Evolutionary conservation across 2,888 invertebrate genomes (phyloP), one percentile per base, ranked within the genome.

Genomic region (Calliphora vomitoria): DNA sequence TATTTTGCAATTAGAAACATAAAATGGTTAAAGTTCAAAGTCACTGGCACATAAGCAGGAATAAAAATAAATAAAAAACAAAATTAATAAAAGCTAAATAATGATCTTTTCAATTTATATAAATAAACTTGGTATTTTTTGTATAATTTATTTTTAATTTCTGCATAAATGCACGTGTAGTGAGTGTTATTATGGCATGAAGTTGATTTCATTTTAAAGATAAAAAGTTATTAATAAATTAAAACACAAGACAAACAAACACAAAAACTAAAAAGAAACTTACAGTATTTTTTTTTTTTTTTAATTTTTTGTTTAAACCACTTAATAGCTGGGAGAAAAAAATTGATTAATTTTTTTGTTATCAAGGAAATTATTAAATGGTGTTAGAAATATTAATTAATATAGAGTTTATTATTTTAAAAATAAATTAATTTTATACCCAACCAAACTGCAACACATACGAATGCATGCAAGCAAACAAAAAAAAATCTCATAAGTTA

Each of bases 11-110:
- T 62, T 25, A 74, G 60, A 69, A 53, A 62, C 13, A 74, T 44
- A 50, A 74, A 81, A 76, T 47, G 81, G 76, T 71, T 81, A 81
- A 85, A 85, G 85, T 85, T 85, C 85, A 85, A 85, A 85, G 85
- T 85, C 85, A 85, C 75, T 75, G 35, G 2, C 62, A 38, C 44
- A 8, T 18, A n/a, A n/a, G 62, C 75, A 75, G 75, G 18, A 75
- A 62, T 20, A 60, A n/a, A 31, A 62, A 72, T 4, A 18, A 11
- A 3, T 20, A 66, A 3, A 66, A 18, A 20, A 66, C 4, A 66
- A 18, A 41, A 44, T 11, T 44, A 44, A 44, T 44, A 44, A 11
- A 13, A 44, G 4, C 44, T 13, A 66, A 44, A 41, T 15, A 41
- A 41, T 3, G 25, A 20, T n/a, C 8, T 18, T 58, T 58, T 58